Evolutionary conservation across 2,113 vertebrate species (phyloP).

Genomic region (Anarhynchus alexandrinus): DNA sequence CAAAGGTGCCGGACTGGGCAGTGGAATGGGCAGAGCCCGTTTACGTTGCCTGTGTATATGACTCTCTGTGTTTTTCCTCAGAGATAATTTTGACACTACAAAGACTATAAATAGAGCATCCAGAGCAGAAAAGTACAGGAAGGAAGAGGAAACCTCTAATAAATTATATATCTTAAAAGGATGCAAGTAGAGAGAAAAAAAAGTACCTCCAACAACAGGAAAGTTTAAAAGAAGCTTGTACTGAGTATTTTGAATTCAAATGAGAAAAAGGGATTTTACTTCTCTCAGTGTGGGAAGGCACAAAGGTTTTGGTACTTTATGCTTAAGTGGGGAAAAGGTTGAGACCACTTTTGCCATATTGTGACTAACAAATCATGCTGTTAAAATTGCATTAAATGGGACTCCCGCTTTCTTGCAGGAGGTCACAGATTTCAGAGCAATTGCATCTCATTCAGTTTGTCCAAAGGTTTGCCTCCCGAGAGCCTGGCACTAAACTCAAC

Average conservation of each 20-base stretch:
- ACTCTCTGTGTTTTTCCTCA: not conserved
- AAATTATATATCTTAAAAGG: conserved; percentile 11
- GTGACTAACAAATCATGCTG: not conserved
- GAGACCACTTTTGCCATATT: not conserved
- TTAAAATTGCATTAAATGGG: not conserved
- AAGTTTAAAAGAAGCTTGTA: not conserved
- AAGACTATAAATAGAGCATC: not conserved
- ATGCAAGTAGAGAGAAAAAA: not conserved
- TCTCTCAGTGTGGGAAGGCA: not conserved
- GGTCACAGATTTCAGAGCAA: not conserved
- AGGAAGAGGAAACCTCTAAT: conserved; percentile 26
- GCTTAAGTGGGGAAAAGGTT: not conserved
- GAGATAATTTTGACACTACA: not conserved
- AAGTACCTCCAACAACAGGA: not conserved
- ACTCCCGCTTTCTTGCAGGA: not conserved
- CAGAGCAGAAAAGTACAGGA: conserved; percentile 7
- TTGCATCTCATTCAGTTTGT: not conserved
- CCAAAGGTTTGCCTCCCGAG: not conserved
- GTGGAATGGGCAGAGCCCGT: not conserved
- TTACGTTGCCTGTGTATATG: not conserved
- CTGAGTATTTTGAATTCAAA: not conserved
- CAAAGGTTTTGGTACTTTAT: not conserved
- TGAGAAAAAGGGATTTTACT: not conserved
- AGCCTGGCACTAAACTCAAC: not conserved
- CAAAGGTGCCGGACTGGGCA: not conserved